Base-by-base conservation (phyloP, 2,888 invertebrate species). In the Ichneumoninae sp. region DNA sequence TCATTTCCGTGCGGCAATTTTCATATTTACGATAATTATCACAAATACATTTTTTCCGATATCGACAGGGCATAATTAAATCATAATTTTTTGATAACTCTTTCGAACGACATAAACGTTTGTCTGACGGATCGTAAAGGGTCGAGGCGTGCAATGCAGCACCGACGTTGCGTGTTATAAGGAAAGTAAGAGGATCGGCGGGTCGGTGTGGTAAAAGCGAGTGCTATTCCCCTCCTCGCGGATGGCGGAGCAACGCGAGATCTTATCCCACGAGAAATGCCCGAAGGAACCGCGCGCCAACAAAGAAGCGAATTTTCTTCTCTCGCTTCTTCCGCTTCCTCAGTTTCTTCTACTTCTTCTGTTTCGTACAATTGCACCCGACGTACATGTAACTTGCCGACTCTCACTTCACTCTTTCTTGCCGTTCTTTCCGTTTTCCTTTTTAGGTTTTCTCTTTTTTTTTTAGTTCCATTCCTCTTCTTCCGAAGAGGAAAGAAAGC, bases 211-310 rank as follows among this genome's bases (percentile, higher is more conserved):
- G 33, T 33, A 33, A 33, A 33, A n/a, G 33, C 33, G 62, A 30
- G 62, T 62, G 62, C 30, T 66, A 66, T 66, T 66, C 40, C 40
- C 36, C 66, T 22, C 36, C 16, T 19, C 16, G 47, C 22, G 47
- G 30, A 44, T 36, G 10, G 68, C n/a, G 62, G 40, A 74, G 68
- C 69, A 82, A 74, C 60, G 82, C 60, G 74, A 70, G 74, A 83
- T 69, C 69, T 79, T 68, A 79, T 89, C 86, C 86, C 86, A 52
- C 62, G 88, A 87, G 89, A 88, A 88, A 88, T 86, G 88, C 84
- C 78, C 22, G 77, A 82, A 65, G 78, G 66, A 76, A 82, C 82
- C 78, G 60, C 66, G 77, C 26, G 52, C 40, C 47, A 54, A 30
- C 72, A 50, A 75, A 79, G 19, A 75, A 74, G 74, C 68, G 74